Conservation (phyloP, 2,797 vertebrate species). For the Muscicapa comitata region DNA sequence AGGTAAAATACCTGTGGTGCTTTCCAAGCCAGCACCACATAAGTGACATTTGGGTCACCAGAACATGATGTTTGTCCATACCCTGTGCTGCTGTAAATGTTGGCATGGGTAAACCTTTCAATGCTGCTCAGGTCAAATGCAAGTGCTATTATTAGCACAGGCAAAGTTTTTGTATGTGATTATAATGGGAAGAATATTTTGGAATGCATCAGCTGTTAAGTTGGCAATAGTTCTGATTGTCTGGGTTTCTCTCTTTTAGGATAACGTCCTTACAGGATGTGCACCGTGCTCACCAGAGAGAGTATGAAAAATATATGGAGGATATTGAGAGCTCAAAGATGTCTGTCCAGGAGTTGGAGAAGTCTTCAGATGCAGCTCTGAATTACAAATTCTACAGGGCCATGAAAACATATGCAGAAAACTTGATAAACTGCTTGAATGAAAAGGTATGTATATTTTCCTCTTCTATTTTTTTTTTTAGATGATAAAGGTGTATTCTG, state of each 20-base stretch:
- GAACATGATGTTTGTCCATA: background rate
- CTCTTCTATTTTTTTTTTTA: accelerated
- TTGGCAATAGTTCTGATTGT: background rate
- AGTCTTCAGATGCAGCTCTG: conserved; percentile 69
- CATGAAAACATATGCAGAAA: conserved; percentile 85
- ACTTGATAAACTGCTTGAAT: conserved; percentile 88
- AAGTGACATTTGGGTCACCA: background rate
- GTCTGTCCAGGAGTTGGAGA: conserved; percentile 80
- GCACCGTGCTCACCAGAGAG: conserved; percentile 83
- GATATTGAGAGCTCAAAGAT: conserved; percentile 80
- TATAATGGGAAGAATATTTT: background rate
- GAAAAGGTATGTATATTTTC: conserved; percentile 81
- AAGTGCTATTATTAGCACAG: background rate
- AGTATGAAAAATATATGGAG: conserved; percentile 81
- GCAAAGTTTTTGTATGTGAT: background rate
- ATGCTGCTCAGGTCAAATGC: background rate
- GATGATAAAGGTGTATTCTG: background rate
- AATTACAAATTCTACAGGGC: conserved; percentile 86
- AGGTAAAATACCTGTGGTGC: background rate
- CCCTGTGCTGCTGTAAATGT: background rate
- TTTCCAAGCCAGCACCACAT: background rate
- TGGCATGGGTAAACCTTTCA: background rate
- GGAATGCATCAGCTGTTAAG: background rate
- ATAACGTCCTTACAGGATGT: conserved; percentile 84
- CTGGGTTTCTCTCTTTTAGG: conserved; percentile 62